Base-by-base conservation (phyloP, 2,888 invertebrate species). In the Sarcophaga variegata region DNA sequence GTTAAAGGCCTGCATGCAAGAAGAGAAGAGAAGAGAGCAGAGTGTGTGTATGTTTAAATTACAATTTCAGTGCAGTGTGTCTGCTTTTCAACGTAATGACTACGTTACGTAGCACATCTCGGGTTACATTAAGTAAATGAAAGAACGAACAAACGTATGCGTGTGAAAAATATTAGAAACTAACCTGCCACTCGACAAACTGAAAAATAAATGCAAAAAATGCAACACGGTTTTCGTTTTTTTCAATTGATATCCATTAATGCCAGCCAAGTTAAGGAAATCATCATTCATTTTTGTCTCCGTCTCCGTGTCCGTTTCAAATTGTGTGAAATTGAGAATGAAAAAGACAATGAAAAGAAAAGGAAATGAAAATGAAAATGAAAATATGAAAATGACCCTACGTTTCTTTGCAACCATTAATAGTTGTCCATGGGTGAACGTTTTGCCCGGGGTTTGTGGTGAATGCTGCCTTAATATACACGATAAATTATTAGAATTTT, bases 221-320 rank as follows among this genome's bases (percentile, higher is more conserved):
- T 71, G 82, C 82, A 77, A 60, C 17, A 78, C 77, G 72, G 72
- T 62, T 62, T 78, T 17, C 77, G 72, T 78, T 49, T 62, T 78
- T 54, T 62, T 54, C 72, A 78, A 83, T 83, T 83, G 72, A 83
- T 83, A 78, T 78, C 67, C 62, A 22, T 83, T 78, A 78, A 74
- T 74, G 72, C 49, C 66, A 62, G 60, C 66, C 78, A 67, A 60
- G 67, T 78, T 62, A 49, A 1, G 60, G 49, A 83, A 74, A 37
- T 37, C 37, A 37, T 64, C 72, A 66, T 67, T 78, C 70, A 60
- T 64, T 47, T 27, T 27, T 54, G 49, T 69, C 17, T 54, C 37
- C 37, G 2, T 37, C 37, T 47, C 45, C 70, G 69, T 69, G 63
- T 75, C 62, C 54, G 37, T 22, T 70, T n/a, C 22, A 75, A 45